Percentiles rank a stretch among this genome's conserved stretches.
These are phyloP conservation scores for Cosmopolites sordidus DNA, from an alignment of 2,888 invertebrate genomes.

Conservation along the genomic window DNA sequence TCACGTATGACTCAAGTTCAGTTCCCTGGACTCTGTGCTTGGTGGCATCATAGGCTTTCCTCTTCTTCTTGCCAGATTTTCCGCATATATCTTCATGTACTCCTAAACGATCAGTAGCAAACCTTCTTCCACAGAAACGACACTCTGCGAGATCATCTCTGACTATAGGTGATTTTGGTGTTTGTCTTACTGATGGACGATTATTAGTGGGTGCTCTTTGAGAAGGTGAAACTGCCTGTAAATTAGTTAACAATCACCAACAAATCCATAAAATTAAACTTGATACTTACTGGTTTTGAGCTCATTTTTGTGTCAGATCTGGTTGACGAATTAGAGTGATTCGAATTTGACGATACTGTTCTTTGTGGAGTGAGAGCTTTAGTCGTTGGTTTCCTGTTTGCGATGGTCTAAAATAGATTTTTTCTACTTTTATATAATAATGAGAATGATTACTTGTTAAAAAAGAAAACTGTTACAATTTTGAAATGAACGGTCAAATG, in stretches of 20 bases:
- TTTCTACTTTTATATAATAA: not conserved
- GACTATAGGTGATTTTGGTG: slow-evolving; percentile 38
- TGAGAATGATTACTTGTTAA: not conserved
- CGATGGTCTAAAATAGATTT: slow-evolving; percentile 7
- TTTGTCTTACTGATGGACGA: slow-evolving; percentile 38
- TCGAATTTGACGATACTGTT: slow-evolving; percentile 19
- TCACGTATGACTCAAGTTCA: slow-evolving; percentile 74
- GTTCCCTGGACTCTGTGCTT: slow-evolving; percentile 89
- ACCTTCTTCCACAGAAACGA: slow-evolving; percentile 71
- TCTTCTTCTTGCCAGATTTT: slow-evolving; percentile 71
- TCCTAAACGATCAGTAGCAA: slow-evolving; percentile 73
- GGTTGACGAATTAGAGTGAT: slow-evolving; percentile 17
- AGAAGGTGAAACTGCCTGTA: not conserved
- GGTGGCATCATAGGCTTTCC: slow-evolving; percentile 87
- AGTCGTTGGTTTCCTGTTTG: slow-evolving; percentile 16
- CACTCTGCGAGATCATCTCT: slow-evolving; percentile 57
- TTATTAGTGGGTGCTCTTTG: slow-evolving; percentile 34
- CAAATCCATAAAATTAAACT: not conserved
- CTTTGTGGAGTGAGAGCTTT: slow-evolving; percentile 17
- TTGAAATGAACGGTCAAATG: slow-evolving; percentile 12
- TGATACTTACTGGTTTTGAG: slow-evolving; percentile 10
- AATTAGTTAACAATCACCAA: not conserved
- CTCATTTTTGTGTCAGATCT: slow-evolving; percentile 14
- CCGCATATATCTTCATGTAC: slow-evolving; percentile 84
- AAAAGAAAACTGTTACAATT: slow-evolving; percentile 6